Base-by-base conservation (phyloP, 2,888 invertebrate species). In the Perdita meconis region DNA sequence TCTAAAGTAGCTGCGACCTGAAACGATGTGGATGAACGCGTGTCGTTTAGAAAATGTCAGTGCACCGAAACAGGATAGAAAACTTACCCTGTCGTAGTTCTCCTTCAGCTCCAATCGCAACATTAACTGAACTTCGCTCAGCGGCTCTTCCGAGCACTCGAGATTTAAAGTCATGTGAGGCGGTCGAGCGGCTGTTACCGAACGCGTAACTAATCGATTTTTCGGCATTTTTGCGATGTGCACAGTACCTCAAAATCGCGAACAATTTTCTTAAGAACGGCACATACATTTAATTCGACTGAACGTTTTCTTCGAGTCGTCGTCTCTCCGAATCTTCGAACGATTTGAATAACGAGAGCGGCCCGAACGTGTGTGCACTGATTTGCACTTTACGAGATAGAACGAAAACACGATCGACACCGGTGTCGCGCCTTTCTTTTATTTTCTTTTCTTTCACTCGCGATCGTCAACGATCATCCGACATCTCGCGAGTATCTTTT, bases 131-230 rank as follows among this genome's bases (percentile, higher is more conserved):
- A 88, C 89, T n/a, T 91, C 90, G 22, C 92, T 92, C 8, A 94
- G 87, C 0, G 92, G 92, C 44, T 94, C 94, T 22, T 93, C 93
- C 12, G 80, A 78, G 78, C 94, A 94, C 59, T 93, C 93, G 90
- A 94, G 82, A 71, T 89, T 90, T 22, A 92, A 78, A 3, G 91
- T 90, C 91, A 92, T 90, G 1, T 90, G 86, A 44, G 79, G 10
- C 44, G 90, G 89, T 19, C 90, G 87, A 67, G 80, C 85, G 3
- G 71, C 87, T 1, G 84, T 83, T 12, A 90, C 74, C 0, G 91
- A 88, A 2, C 90, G 89, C 1, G 89, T 86, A 24, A 88, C 67
- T 6, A 89, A 47, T 34, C 88, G 86, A 73, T 77, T 78, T 61
- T 88, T 87, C 4, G 90, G 84, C 90, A 91, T 90, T 34, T 80